A percentile compares a stretch with the other conserved stretches of the same genome.
Conservation (phyloP, 1,140 invertebrate species). For the Drusus annulatus region DNA sequence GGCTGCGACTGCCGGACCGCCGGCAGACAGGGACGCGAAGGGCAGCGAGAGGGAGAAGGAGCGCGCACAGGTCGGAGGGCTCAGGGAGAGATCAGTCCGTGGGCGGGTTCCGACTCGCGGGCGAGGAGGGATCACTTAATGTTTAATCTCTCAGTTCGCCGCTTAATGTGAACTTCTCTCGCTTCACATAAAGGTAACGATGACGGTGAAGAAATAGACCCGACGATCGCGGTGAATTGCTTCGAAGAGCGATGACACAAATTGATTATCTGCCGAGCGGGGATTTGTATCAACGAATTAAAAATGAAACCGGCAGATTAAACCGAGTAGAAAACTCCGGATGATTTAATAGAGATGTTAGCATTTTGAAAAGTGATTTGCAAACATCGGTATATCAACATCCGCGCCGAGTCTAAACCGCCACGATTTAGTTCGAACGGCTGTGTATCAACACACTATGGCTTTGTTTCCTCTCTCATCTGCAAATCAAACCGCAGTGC, state of each 20-base stretch:
- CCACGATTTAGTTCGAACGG: slow-evolving; percentile 4
- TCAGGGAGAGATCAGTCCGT: slow-evolving; percentile 7
- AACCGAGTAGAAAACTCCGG: not conserved
- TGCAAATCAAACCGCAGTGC: slow-evolving; percentile 42
- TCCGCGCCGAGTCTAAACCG: slow-evolving; percentile 15
- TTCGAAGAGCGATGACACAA: not conserved
- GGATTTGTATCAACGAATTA: not conserved
- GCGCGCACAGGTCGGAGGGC: not conserved
- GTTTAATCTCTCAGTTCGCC: slow-evolving; percentile 33
- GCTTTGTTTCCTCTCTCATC: slow-evolving; percentile 33
- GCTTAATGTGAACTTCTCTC: slow-evolving; percentile 20
- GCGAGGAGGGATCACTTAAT: slow-evolving; percentile 29
- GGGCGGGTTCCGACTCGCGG: slow-evolving; percentile 31
- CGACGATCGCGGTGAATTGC: not conserved
- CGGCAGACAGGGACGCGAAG: slow-evolving; percentile 4
- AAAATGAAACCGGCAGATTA: not conserved
- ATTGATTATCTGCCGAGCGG: not conserved
- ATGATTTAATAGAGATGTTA: not conserved
- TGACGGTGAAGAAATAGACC: slow-evolving; percentile 19
- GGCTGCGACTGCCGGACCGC: not conserved
- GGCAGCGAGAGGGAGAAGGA: not conserved
- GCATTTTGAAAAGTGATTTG: slow-evolving; percentile 14
- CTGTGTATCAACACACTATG: slow-evolving; percentile 32
- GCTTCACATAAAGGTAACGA: slow-evolving; percentile 5
- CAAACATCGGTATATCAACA: slow-evolving; percentile 31